Conservation (phyloP, 2,797 vertebrate genomes). For the Sus cebifrons region DNA sequence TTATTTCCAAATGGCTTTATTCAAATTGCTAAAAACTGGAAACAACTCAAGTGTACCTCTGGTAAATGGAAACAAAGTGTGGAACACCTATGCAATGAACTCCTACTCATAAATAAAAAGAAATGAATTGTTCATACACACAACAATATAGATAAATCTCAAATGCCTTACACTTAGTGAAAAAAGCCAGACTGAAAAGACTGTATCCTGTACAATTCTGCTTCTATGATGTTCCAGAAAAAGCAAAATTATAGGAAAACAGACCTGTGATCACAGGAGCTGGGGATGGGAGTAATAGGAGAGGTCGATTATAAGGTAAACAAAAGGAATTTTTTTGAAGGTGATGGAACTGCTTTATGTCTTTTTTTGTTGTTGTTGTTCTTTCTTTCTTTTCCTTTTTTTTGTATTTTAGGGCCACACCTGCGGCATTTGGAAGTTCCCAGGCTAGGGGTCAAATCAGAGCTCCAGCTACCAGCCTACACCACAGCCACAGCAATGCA, state of each 20-base stretch:
- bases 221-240: constrained; percentile 12
- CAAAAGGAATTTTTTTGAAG: neutral
- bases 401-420: too few relatives aligned
- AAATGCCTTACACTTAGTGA: neutral
- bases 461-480: too few relatives aligned
- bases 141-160: neutral
- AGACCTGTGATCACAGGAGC: neutral
- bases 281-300: neutral
- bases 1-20: constrained; percentile 51
- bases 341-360: neutral
- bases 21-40: constrained; percentile 51
- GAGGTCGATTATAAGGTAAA: neutral
- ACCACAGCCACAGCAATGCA: too few relatives aligned
- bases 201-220: neutral
- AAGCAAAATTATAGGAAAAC: constrained; percentile 54
- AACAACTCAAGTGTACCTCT: constrained; percentile 19
- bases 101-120: constrained; percentile 26
- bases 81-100: neutral
- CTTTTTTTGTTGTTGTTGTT: neutral
- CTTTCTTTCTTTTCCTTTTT: neutral
- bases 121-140: neutral
- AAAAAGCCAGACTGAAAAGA: constrained; percentile 46
- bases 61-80: neutral
- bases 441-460: too few relatives aligned
- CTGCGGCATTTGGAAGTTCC: too few relatives aligned